Conservation (phyloP, 2,113 vertebrate genomes). For the Neodontobutis hainanensis region DNA sequence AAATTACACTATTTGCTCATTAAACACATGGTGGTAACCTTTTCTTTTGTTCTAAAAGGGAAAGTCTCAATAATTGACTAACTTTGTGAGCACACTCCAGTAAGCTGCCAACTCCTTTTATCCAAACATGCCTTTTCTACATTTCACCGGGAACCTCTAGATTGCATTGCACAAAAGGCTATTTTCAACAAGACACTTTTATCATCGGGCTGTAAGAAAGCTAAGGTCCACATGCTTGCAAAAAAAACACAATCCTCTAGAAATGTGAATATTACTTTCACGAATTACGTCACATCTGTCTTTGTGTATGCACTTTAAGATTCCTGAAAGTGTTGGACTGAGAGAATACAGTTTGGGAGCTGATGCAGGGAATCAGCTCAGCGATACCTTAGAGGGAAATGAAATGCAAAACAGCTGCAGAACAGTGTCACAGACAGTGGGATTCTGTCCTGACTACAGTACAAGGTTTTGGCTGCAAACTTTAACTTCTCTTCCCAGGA, state of each 20-base stretch:
- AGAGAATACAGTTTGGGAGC: conserved; percentile 9
- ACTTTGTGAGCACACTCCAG: conserved; percentile 9
- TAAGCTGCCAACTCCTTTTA: conserved; percentile 1
- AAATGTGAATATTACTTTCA: conserved; percentile 31
- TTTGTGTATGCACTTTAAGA: conserved; percentile 28
- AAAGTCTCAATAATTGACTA: conserved; percentile 10
- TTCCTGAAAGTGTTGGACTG: conserved; percentile 28
- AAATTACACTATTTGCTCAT: conserved; percentile 5
- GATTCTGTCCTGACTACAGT: background rate
- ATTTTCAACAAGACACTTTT: conserved; percentile 26
- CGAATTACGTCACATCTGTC: conserved; percentile 50
- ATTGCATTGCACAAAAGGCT: background rate
- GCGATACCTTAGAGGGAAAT: conserved; percentile 23
- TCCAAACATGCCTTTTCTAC: conserved; percentile 7
- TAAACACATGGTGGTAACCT: conserved; percentile 24
- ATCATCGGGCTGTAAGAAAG: conserved; percentile 11
- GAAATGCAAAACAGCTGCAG: conserved; percentile 45
- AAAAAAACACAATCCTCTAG: conserved; percentile 30
- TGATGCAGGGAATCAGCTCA: conserved; percentile 29
- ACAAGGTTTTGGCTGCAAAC: conserved; percentile 1
- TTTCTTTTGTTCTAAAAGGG: conserved; percentile 9
- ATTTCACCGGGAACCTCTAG: conserved; percentile 1
- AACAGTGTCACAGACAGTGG: conserved; percentile 5
- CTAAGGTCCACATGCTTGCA: conserved; percentile 11
- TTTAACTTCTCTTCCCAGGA: conserved; percentile 3